Conservation (phyloP, 1,140 invertebrate species). For the Oedothorax gibbosus region DNA sequence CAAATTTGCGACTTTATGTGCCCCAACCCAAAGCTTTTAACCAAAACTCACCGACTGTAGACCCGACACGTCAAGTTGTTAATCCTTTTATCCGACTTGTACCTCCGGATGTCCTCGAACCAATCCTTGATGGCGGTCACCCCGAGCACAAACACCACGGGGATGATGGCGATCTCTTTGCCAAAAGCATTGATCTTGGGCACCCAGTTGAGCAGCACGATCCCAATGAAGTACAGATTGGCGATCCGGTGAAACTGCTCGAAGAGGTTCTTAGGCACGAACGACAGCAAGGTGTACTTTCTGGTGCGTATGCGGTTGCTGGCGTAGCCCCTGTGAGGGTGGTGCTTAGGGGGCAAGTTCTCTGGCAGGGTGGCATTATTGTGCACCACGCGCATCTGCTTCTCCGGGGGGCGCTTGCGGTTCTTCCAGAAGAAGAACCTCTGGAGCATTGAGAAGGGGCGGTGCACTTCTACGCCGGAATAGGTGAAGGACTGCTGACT, state of each 20-base stretch:
- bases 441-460: slow-evolving; percentile 10
- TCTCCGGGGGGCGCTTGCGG: slow-evolving; percentile 33
- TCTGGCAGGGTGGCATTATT: slow-evolving; percentile 66
- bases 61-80: slow-evolving; percentile 93
- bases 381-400: slow-evolving; percentile 64
- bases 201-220: slow-evolving; percentile 95
- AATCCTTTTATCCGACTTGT: slow-evolving; percentile 90
- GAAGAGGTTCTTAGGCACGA: slow-evolving; percentile 95
- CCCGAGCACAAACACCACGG: slow-evolving; percentile 92
- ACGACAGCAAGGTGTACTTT: slow-evolving; percentile 94
- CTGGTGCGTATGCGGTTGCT: slow-evolving; percentile 90
- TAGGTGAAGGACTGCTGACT: slow-evolving; percentile 2
- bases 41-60: slow-evolving; percentile 83
- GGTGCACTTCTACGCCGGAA: slow-evolving; percentile 23
- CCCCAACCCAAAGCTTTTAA: too few species aligned
- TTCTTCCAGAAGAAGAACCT: slow-evolving; percentile 45
- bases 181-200: slow-evolving; percentile 94
- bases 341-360: slow-evolving; percentile 76
- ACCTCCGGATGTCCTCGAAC: slow-evolving; percentile 92
- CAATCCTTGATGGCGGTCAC: slow-evolving; percentile 98
- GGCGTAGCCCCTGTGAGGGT: slow-evolving; percentile 84
- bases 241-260: slow-evolving; percentile 98
- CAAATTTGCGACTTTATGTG: too few species aligned
- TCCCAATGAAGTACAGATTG: slow-evolving; percentile 98
- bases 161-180: slow-evolving; percentile 95